phyloP scores from a whole-genome alignment of 2,888 invertebrate genomes.

The Plebejus melissa region DNA sequence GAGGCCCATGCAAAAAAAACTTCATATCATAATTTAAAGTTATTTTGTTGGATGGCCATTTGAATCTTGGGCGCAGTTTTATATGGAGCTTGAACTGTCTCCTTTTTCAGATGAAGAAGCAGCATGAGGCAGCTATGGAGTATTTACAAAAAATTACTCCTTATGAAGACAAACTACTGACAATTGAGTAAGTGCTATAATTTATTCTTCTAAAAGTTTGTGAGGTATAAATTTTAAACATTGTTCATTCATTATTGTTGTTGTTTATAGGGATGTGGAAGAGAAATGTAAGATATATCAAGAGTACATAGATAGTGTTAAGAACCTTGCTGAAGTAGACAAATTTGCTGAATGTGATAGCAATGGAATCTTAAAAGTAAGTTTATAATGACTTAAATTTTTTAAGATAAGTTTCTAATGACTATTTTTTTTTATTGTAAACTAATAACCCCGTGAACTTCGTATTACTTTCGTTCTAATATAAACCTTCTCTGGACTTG shows the following conservation, averaged over 20 bases:
- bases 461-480: too few species aligned
- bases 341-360: conserved; percentile 62
- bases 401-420: neutral
- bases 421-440: too few species aligned
- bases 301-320: conserved; percentile 63
- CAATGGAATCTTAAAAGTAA: conserved; percentile 62
- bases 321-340: conserved; percentile 52
- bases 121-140: conserved; percentile 60
- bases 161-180: conserved; percentile 65
- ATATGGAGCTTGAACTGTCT: neutral
- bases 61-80: neutral
- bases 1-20: too few species aligned
- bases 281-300: conserved; percentile 61
- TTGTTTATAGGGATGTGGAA: conserved; percentile 50
- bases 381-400: neutral
- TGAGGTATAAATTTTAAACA: neutral
- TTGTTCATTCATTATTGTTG: neutral
- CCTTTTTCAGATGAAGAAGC: conserved; percentile 58
- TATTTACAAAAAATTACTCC: conserved; percentile 62
- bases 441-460: too few species aligned
- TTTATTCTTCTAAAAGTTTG: neutral
- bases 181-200: conserved; percentile 57
- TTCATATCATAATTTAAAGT: neutral
- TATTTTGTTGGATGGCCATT: neutral
- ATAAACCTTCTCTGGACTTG: too few species aligned